Percentiles rank a stretch among this genome's conserved stretches.
phyloP scores from a whole-genome alignment of 2,797 vertebrate genomes.

The Erithacus rubecula region DNA sequence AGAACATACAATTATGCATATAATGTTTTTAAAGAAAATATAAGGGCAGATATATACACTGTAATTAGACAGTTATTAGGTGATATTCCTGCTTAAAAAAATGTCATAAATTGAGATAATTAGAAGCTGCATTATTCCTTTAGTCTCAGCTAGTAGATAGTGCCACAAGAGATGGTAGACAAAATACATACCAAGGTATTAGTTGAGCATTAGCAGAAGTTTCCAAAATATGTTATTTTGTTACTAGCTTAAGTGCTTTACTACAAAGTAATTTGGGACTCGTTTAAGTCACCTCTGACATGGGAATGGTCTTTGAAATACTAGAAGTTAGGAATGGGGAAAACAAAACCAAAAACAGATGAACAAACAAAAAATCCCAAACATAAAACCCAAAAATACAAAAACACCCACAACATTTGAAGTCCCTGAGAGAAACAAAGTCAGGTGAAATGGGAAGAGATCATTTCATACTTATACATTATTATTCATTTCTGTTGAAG shows the following conservation, averaged over 20 bases:
- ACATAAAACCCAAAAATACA: rapidly evolving
- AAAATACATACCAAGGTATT: neutral
- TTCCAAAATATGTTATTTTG: neutral
- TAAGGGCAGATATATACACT: neutral
- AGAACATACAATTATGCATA: neutral
- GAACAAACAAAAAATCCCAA: neutral
- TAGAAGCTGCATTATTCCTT: neutral
- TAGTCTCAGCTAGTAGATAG: neutral
- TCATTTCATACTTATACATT: neutral
- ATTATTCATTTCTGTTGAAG: neutral
- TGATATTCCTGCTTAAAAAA: neutral
- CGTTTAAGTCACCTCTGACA: neutral
- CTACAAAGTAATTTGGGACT: neutral
- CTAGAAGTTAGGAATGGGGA: neutral
- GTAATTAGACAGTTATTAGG: neutral
- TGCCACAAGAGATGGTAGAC: neutral
- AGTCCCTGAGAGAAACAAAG: neutral
- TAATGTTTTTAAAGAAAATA: neutral
- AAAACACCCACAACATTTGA: neutral
- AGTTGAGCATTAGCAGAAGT: neutral
- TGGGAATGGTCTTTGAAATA: neutral
- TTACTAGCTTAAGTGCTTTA: neutral
- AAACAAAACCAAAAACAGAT: neutral
- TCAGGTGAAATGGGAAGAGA: neutral
- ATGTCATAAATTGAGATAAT: neutral